A percentile compares a stretch with the other conserved stretches of the same genome.
Evolutionary conservation across 2,113 vertebrate species (phyloP).

Genomic region (Gadus chalcogrammus): DNA sequence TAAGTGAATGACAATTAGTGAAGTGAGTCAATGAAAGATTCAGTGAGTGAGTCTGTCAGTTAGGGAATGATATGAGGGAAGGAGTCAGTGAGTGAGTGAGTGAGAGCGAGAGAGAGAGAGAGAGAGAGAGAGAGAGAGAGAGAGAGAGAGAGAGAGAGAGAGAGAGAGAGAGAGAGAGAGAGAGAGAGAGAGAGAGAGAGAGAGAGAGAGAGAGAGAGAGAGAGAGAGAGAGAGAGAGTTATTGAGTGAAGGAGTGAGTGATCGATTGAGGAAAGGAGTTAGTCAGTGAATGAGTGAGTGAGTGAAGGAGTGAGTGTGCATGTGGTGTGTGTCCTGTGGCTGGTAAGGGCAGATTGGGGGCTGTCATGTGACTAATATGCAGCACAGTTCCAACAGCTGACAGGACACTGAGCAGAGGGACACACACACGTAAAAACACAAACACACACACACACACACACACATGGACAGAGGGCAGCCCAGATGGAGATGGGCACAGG

Average conservation of each 20-base stretch:
- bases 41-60: no score
- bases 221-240: not conserved
- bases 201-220: no score
- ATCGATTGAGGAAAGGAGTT: no score
- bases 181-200: not conserved
- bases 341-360: conserved; percentile 74
- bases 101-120: no score
- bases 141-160: not conserved
- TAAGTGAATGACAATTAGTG: not conserved
- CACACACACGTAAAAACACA: conserved; percentile 50
- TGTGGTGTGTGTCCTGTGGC: conserved; percentile 46
- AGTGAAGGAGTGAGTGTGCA: not conserved
- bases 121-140: not conserved
- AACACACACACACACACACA: conserved; percentile 8
- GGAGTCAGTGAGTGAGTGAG: not conserved
- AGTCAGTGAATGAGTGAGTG: no score
- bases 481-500: conserved; percentile 67
- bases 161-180: no score
- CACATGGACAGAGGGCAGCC: conserved; percentile 39
- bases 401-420: conserved; percentile 75
- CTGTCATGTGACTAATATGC: conserved; percentile 79
- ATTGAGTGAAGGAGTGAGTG: conserved; percentile 4
- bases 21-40: no score
- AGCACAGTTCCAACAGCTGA: conserved; percentile 78
- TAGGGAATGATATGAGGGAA: not conserved